Evolutionary conservation across 2,113 vertebrate species (phyloP), one percentile per base, ranked within the genome.

Genomic region (Ceyx margarethae): DNA sequence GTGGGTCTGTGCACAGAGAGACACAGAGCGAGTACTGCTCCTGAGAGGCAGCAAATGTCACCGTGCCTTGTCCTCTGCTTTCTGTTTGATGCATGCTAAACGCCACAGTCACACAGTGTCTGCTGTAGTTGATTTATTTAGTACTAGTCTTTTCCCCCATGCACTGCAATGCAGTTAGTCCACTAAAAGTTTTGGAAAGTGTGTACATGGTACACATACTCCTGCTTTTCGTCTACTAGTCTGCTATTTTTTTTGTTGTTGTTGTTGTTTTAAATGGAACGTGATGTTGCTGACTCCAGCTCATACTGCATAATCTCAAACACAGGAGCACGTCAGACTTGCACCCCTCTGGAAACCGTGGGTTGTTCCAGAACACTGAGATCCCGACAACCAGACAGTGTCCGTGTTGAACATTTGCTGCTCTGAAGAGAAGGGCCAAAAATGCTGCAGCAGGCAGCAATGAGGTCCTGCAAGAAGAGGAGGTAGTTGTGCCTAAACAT

Each of bases 401-500:
- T 37, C 37, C 0, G 0, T 45, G 42, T 68, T 58, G 48, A 56
- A 22, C 40, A 16, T 68, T 89, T 91, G 31, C 68, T 94, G 67
- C 46, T 89, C 11, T 58, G 28, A 81, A 73, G 60, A 73, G 33
- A 61, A 89, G 74, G 43, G 37, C 78, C 72, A 80, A 46, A 86
- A 78, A 29, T 40, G 42, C 78, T 64, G 78, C 74, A 93, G 84
- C 74, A 73, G 66, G n/a, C 88, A 90, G 54, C 64, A 54, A 51
- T 6, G 73, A 82, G 65, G 78, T 88, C 81, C 81, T 84, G 33
- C 71, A 45, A 61, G 64, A 85, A 71, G 61, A 84, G 74, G 69
- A 77, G 74, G n/a, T 64, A 46, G 74, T 31, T 95, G 64, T 94
- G 89, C 81, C 91, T 87, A 15, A 82, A 79, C 78, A 54, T 21